Percentiles rank a stretch among this genome's conserved stretches.
Conservation (phyloP, 2,113 vertebrate species). For the Lota lota region DNA sequence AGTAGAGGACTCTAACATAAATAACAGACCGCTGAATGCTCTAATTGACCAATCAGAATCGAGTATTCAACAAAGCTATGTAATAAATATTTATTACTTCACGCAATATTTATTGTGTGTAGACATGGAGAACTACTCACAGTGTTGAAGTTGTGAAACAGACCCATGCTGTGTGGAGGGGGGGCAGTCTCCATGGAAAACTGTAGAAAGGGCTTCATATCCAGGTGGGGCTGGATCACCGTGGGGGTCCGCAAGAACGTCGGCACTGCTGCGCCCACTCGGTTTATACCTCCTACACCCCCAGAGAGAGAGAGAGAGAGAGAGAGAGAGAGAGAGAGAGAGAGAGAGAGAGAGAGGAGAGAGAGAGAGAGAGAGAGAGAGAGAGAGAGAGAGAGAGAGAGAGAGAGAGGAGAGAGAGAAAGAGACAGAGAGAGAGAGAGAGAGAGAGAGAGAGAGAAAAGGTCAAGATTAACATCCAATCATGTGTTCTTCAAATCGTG, state of each 20-base stretch:
- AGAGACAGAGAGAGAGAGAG: conserved; percentile 5
- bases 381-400: conserved; percentile 6
- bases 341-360: conserved; percentile 9
- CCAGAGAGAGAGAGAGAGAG: conserved; percentile 19
- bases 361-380: conserved; percentile 17
- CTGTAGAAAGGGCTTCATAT: conserved; percentile 79
- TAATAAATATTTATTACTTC: no score
- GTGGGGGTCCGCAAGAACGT: conserved; percentile 77
- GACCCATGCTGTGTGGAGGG: conserved; percentile 71
- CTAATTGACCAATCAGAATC: no score
- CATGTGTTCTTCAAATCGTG: neutral
- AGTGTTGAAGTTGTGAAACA: conserved; percentile 80
- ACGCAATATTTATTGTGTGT: neutral
- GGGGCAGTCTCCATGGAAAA: conserved; percentile 74
- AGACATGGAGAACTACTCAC: conserved; percentile 49
- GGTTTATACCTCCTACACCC: conserved; percentile 74
- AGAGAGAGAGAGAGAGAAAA: conserved; percentile 8
- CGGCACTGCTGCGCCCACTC: conserved; percentile 70
- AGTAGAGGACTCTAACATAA: no score
- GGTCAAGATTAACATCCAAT: neutral
- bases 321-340: conserved; percentile 15
- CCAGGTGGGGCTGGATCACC: conserved; percentile 75
- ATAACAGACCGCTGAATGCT: no score
- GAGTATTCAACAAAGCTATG: no score
- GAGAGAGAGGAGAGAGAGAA: conserved; percentile 9